phyloP scores from a whole-genome alignment of 1,140 invertebrate species.

The Trichonephila clavata region DNA sequence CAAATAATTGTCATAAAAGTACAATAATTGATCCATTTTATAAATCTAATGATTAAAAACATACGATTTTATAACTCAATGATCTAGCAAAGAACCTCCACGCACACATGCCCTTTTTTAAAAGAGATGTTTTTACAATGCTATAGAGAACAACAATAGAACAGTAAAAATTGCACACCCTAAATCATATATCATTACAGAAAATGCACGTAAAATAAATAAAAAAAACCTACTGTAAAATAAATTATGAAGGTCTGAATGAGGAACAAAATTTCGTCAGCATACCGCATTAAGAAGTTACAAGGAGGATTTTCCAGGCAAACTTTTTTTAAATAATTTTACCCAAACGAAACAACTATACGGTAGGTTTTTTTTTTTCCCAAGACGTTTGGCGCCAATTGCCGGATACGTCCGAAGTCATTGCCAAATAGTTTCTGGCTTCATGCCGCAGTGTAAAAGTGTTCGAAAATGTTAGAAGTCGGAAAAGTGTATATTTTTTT shows the following conservation, averaged over 20 bases:
- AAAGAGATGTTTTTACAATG: neutral
- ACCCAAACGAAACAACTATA: conserved; percentile 27
- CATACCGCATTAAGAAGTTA: neutral
- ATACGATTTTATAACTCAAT: too few species aligned
- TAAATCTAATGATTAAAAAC: too few species aligned
- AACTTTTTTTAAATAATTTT: neutral
- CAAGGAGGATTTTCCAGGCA: neutral
- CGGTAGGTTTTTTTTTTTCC: neutral
- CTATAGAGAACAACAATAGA: neutral
- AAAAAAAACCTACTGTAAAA: neutral
- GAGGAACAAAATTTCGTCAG: neutral
- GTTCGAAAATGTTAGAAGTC: neutral
- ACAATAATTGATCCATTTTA: too few species aligned
- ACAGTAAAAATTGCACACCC: neutral
- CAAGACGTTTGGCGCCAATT: conserved; percentile 2
- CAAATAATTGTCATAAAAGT: too few species aligned
- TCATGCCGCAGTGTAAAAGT: neutral
- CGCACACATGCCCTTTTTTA: neutral
- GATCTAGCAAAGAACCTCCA: too few species aligned
- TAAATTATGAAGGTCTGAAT: neutral
- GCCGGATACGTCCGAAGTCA: neutral
- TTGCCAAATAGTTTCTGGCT: conserved; percentile 25
- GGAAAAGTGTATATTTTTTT: neutral
- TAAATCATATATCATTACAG: neutral
- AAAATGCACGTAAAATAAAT: too few species aligned